phyloP scores from a whole-genome alignment of 1,140 invertebrate genomes.

The Drosophila kikkawai region DNA sequence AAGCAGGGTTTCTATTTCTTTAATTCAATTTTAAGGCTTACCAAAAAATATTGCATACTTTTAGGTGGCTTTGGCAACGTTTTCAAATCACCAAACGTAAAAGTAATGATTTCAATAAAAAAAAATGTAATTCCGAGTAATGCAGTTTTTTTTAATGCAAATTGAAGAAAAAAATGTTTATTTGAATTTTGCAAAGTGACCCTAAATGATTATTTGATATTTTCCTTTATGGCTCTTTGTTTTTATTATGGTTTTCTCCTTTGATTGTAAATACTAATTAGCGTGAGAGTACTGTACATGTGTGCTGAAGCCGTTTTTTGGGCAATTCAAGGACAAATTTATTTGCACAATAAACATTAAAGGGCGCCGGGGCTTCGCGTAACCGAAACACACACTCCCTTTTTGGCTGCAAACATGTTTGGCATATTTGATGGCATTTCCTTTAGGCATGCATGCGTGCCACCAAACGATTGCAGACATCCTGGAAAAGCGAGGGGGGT shows the following conservation, averaged over 20 bases:
- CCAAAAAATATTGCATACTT: neutral
- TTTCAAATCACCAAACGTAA: neutral
- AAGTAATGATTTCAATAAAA: neutral
- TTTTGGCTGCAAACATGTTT: conserved; percentile 66
- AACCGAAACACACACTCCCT: neutral
- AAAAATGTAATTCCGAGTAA: neutral
- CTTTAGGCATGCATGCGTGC: conserved; percentile 71
- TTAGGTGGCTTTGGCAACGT: neutral
- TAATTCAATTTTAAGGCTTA: too few species aligned
- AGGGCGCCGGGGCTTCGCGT: conserved; percentile 10
- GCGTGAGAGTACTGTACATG: conserved; percentile 18
- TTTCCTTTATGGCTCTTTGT: neutral
- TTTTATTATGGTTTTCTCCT: neutral
- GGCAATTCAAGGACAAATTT: conserved; percentile 57
- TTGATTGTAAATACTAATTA: conserved; percentile 26
- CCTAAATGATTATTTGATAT: conserved; percentile 5
- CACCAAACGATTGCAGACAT: conserved; percentile 50
- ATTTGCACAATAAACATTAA: conserved; percentile 61
- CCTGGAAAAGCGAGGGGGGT: conserved; percentile 1
- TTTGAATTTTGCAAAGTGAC: neutral
- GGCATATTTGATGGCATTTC: conserved; percentile 83
- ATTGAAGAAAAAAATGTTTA: neutral
- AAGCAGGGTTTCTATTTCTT: neutral
- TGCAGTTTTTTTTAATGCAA: neutral
- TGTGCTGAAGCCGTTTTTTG: conserved; percentile 5